A percentile compares a stretch with the other conserved stretches of the same genome.
Evolutionary conservation across 2,113 vertebrate species (phyloP).

Genomic region (Mastomys natalensis): DNA sequence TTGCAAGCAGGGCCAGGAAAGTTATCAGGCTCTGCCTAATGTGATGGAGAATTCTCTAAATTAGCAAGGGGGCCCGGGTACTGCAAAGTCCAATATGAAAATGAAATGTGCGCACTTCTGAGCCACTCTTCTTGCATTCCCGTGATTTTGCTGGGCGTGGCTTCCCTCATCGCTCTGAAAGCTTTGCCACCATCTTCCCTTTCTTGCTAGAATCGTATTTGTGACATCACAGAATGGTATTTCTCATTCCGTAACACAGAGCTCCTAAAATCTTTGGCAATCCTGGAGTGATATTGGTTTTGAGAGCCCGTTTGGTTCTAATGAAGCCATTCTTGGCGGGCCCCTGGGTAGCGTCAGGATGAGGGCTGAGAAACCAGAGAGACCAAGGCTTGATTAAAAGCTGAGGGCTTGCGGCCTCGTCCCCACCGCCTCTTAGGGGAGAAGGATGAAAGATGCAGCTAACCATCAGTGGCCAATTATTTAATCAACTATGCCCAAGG

Average conservation of each 20-base stretch:
- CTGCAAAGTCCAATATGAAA: background rate
- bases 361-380: background rate
- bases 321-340: background rate
- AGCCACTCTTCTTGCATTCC: too few species aligned
- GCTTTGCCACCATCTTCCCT: background rate
- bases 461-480: background rate
- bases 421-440: background rate
- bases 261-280: background rate
- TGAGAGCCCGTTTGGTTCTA: background rate
- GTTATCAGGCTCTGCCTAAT: background rate
- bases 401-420: background rate
- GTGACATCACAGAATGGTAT: background rate
- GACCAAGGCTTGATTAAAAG: background rate
- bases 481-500: background rate
- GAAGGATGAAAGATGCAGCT: background rate
- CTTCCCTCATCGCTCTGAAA: background rate
- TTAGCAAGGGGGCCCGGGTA: background rate
- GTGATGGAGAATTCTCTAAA: background rate
- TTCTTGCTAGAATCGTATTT: background rate
- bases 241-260: background rate
- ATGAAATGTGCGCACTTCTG: background rate
- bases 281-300: background rate
- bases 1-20: background rate
- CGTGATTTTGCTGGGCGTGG: too few species aligned
- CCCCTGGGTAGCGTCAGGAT: background rate